Evolutionary conservation across 2,888 invertebrate genomes (phyloP), one percentile per base, ranked within the genome.

Genomic region (Parnassius smintheus): DNA sequence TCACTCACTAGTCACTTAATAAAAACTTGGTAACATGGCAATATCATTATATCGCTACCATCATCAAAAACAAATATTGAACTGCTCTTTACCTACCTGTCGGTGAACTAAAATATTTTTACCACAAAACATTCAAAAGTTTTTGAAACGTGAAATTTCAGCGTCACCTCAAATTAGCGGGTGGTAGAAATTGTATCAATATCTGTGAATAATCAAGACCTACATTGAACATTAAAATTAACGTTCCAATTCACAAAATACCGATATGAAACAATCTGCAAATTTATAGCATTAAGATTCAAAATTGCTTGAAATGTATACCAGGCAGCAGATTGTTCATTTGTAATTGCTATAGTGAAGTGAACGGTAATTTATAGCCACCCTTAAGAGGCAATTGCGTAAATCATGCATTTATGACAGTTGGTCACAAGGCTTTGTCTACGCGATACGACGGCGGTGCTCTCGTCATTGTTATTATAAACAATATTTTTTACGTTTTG

Each of bases 341-440:
- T 78, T 71, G 81, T 72, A 65, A 75, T 75, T 77, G 78, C 76
- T 78, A 78, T 78, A 82, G 83, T 83, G 75, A 81, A 84, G 81
- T 83, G 84, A 84, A 85, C 83, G 79, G 82, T 87, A 88, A 90
- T 90, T 90, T 90, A 90, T 91, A 79, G 83, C 82, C 82, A 82
- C 83, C 86, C 86, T 87, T 85, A 82, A 82, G 80, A 83, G 81
- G 82, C 85, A 85, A 87, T 88, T 85, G 88, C 85, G 88, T 91
- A 91, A 91, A 91, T 91, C 91, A 91, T 87, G 78, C 77, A 87
- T 91, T 91, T 91, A 91, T 91, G 91, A 91, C 91, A 88, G 79
- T 73, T 75, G 75, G 78, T 82, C 77, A 78, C 80, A 73, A 72
- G 72, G 77, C 80, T 83, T 88, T 89, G 90, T 88, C 83, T 88